Evolutionary conservation across 2,113 vertebrate species (phyloP).

Genomic region (Columba livia): DNA sequence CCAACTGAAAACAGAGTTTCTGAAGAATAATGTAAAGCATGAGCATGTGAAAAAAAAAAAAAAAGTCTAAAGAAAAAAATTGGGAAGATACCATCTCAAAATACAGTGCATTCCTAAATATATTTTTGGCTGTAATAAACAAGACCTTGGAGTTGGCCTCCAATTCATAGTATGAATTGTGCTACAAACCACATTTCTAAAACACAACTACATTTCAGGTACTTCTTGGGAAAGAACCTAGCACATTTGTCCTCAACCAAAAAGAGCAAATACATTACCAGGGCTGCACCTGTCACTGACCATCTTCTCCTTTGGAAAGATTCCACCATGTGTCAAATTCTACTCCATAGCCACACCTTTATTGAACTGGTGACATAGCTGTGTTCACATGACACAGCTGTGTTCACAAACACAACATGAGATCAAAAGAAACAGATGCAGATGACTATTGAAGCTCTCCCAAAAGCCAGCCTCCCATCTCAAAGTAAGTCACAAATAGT

Average conservation of each 20-base stretch:
- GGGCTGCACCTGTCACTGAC: neutral
- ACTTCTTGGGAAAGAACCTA: neutral
- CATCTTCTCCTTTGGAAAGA: neutral
- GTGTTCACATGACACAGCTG: neutral
- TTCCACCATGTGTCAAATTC: neutral
- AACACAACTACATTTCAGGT: neutral
- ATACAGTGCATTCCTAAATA: neutral
- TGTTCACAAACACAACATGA: neutral
- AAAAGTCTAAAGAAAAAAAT: neutral
- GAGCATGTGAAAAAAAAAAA: neutral
- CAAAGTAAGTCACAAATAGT: neutral
- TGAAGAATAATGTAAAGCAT: neutral
- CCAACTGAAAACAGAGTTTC: neutral
- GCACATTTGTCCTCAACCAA: neutral
- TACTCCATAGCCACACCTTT: neutral
- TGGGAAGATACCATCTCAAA: neutral
- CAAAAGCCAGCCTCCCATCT: neutral
- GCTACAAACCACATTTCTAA: neutral
- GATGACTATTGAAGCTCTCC: neutral
- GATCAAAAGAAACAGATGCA: neutral
- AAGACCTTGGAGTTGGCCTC: neutral
- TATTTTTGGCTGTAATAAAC: neutral
- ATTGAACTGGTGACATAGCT: neutral
- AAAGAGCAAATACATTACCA: neutral
- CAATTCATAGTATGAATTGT: neutral